Percentiles rank a stretch among this genome's conserved stretches.
Conservation (phyloP, 2,113 vertebrate genomes). For the Mixornis gularis region DNA sequence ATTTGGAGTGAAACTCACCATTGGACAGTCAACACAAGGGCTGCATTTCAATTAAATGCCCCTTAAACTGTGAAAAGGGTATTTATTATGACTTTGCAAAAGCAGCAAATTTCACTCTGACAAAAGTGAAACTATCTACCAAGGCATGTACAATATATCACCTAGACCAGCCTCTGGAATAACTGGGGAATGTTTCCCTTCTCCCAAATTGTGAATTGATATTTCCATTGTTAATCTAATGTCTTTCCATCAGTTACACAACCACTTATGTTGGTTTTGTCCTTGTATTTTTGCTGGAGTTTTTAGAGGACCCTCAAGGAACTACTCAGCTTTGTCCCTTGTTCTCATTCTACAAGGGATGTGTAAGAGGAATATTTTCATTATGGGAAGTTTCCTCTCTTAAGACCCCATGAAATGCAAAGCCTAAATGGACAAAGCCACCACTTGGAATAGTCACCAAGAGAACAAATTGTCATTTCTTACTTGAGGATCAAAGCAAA, state of each 20-base stretch:
- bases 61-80: neutral
- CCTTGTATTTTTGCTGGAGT: neutral
- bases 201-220: neutral
- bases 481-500: neutral
- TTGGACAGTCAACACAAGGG: fast-evolving
- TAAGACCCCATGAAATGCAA: neutral
- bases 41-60: neutral
- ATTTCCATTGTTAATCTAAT: neutral
- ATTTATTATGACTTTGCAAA: neutral
- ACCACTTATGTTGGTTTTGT: neutral
- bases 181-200: neutral
- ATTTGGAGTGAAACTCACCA: neutral
- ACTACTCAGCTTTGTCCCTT: neutral
- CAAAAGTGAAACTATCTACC: neutral
- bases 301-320: neutral
- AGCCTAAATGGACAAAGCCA: neutral
- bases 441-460: neutral
- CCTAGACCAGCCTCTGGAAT: neutral
- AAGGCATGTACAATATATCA: fast-evolving
- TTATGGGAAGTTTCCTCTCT: neutral
- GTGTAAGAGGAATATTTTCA: neutral
- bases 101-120: neutral
- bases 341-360: neutral
- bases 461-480: neutral
- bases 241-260: neutral